Conservation (phyloP, 2,888 invertebrate genomes). For the Trypoxylon attenuatum region DNA sequence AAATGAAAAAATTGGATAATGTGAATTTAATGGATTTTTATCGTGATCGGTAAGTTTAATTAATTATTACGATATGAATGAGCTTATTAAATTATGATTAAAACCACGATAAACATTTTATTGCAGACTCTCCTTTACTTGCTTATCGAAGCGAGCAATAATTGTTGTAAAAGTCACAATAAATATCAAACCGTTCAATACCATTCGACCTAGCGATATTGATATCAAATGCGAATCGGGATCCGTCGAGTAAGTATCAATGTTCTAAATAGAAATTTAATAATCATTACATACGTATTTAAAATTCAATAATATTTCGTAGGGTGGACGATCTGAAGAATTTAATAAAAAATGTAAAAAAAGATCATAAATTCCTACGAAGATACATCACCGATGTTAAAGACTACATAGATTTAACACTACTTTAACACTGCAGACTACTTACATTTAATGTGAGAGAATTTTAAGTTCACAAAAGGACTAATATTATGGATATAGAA, state of each 20-base stretch:
- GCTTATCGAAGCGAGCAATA: conserved; percentile 51
- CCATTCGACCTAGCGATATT: conserved; percentile 57
- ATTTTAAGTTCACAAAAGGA: too few species aligned
- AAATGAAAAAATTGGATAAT: conserved; percentile 52
- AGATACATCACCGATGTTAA: conserved; percentile 62
- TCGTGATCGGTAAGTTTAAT: conserved; percentile 60
- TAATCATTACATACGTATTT: not conserved
- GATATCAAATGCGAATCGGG: conserved; percentile 59
- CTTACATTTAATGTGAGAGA: too few species aligned
- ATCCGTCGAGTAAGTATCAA: conserved; percentile 55
- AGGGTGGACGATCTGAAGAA: conserved; percentile 61
- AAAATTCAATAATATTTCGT: conserved; percentile 34
- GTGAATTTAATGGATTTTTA: conserved; percentile 55
- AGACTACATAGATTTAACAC: conserved; percentile 62
- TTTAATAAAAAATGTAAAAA: conserved; percentile 62
- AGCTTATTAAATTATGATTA: not conserved
- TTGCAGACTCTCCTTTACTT: conserved; percentile 60
- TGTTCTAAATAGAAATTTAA: not conserved
- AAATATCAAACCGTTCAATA: conserved; percentile 55
- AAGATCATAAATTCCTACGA: conserved; percentile 60
- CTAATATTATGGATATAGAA: too few species aligned
- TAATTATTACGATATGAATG: too few species aligned
- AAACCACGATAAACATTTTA: too few species aligned
- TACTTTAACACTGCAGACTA: conserved; percentile 24
- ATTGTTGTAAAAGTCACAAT: conserved; percentile 60